Evolutionary conservation across 2,113 vertebrate species (phyloP), one percentile per base, ranked within the genome.

Genomic region (Mesembrinibis cayennensis): DNA sequence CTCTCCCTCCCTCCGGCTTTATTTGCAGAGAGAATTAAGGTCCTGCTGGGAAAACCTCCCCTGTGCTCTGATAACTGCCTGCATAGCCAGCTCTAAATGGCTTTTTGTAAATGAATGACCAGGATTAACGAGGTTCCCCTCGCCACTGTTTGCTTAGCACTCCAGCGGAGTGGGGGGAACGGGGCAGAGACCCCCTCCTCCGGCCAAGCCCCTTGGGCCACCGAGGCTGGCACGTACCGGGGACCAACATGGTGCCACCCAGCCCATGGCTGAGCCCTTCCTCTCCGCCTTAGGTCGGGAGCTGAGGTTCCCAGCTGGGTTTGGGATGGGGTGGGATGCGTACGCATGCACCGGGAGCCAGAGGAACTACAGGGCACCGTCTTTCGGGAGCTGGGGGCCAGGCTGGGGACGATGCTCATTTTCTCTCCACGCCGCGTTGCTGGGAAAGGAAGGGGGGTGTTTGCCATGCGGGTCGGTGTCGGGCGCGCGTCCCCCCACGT

Each of bases 21-120:
- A 91, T 97, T 96, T 97, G 93, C 3, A 0, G 74, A 95, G 74
- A 71, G 93, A 96, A 96, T 96, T 96, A 97, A 82, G 58, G 62
- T 66, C 95, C 84, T 79, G 93, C 94, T 95, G 95, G 49, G 89
- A 96, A 97, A 95, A 56, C 89, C 93, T 93, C 70, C 74, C 84
- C 49, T 49, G 62, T 84, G 32, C 94, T 82, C 84, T 50, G 91
- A 70, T 94, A 95, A 82, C 81, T 86, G 93, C 91, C 78, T 50
- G 81, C 78, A 53, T 61, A 90, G 89, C 67, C 47, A 72, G 78
- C 45, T 88, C 26, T 66, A 93, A 94, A 95, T 58, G 71, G 53
- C 91, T 93, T 94, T 93, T 90, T 88, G 91, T 90, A 96, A 96
- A 82, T 77, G 84, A 93, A 93, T 66, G 74, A 36, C 50, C 66